Evolutionary conservation across 2,797 vertebrate genomes (phyloP).

Genomic region (Amblyopsis hoosieri): DNA sequence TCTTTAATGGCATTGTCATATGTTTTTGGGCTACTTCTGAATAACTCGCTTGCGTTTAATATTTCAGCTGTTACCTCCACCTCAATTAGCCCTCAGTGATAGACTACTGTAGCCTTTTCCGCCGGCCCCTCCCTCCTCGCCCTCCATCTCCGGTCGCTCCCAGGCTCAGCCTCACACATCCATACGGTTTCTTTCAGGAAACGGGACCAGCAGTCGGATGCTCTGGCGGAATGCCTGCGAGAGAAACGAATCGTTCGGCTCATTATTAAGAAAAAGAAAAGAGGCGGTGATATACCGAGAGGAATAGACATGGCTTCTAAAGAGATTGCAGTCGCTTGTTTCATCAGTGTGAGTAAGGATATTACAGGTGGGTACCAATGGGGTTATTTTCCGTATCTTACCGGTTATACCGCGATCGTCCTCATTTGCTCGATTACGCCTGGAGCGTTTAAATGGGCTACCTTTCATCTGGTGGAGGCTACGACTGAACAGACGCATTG

Average conservation of each 20-base stretch:
- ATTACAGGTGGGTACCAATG: conserved; percentile 77
- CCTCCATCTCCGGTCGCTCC: conserved; percentile 20
- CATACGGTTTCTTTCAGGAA: conserved; percentile 61
- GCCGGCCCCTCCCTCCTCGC: conserved; percentile 4
- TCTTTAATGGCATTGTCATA: no score
- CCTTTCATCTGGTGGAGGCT: conserved; percentile 39
- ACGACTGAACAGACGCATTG: conserved; percentile 57
- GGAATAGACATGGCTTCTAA: conserved; percentile 80
- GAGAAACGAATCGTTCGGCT: conserved; percentile 54
- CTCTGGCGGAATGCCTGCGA: conserved; percentile 68
- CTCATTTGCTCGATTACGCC: conserved; percentile 26
- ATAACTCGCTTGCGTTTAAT: background rate
- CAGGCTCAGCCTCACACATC: conserved; percentile 27
- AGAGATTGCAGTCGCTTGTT: conserved; percentile 74
- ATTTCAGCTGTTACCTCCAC: conserved; percentile 22
- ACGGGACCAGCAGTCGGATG: conserved; percentile 50
- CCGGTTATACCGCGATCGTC: conserved; percentile 12
- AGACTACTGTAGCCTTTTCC: background rate
- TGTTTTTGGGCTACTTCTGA: background rate
- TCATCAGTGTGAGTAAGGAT: conserved; percentile 76
- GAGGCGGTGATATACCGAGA: conserved; percentile 19
- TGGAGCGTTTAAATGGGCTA: conserved; percentile 24
- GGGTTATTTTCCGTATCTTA: conserved; percentile 12
- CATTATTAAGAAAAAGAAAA: conserved; percentile 43
- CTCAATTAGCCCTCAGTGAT: conserved; percentile 36